Base-by-base conservation (phyloP, 2,113 vertebrate genomes). In the Oryzias celebensis region DNA sequence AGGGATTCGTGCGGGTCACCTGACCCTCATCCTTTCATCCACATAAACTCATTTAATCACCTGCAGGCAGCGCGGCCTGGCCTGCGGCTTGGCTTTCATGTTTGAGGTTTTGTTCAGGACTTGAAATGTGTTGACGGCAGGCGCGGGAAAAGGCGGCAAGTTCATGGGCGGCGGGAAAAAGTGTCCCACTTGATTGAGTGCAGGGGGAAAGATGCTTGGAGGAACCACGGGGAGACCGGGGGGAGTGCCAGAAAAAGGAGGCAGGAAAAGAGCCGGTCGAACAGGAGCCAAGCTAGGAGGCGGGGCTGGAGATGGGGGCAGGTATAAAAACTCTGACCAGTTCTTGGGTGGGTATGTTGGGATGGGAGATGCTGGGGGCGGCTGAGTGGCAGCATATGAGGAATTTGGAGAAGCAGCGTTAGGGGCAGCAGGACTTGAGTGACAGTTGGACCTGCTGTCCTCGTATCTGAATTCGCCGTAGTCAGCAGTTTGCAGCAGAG, bases 51-150 rank as follows among this genome's bases (percentile, higher is more conserved):
- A 26, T 7, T 86, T 47, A 26, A 90, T 81, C 7, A 82, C 81
- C 58, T 84, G 86, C 75, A 90, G 46, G 64, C 71, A 88, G 28
- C 88, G 78, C 0, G 54, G 77, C 58, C 85, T 75, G 3, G 66
- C 14, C 43, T 2, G 8, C 0, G 51, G 17, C 42, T 85, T 86
- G 0, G 54, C 13, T 53, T 53, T n/a, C 0, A 13, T 6, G 26
- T 80, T 85, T 1, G 66, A 52, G 3, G 23, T 14, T 5, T n/a
- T 41, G 24, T 64, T 76, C n/a, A 52, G 7, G 14, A 46, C 26
- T 18, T 57, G 64, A 51, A 46, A 0, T 16, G 56, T 20, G 1
- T 46, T 52, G 3, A 55, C n/a, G 20, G 47, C 10, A 43, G 59
- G 26, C 1, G 56, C 43, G 50, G 61, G 55, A 0, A 69, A 16